Conservation (phyloP, 2,113 vertebrate species). For the Galeopterus variegatus region DNA sequence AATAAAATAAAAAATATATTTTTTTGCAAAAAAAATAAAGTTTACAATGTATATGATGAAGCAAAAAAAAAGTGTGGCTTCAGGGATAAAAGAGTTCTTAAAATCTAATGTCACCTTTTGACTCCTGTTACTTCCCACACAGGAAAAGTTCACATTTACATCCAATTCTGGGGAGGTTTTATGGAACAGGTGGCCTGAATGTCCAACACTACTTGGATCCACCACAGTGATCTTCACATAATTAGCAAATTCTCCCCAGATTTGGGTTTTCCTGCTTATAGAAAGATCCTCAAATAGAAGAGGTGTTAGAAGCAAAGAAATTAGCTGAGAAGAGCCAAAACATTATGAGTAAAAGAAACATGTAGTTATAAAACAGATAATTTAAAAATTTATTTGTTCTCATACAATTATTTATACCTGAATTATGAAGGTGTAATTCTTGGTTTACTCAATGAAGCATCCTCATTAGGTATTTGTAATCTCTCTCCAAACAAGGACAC, state of each 20-base stretch:
- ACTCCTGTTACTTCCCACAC: neutral
- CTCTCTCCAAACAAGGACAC: neutral
- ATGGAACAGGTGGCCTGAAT: neutral
- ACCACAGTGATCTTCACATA: neutral
- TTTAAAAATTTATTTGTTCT: conserved; percentile 7
- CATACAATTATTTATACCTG: neutral
- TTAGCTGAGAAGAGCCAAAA: neutral
- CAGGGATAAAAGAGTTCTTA: neutral
- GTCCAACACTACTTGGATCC: neutral
- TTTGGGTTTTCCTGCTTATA: neutral
- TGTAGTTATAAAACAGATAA: neutral
- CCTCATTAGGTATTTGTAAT: neutral
- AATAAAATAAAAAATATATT: no score
- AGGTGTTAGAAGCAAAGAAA: conserved; percentile 21
- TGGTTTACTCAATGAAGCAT: neutral
- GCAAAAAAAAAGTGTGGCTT: neutral
- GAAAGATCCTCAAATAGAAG: conserved; percentile 7
- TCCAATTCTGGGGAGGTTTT: neutral
- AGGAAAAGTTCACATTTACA: neutral
- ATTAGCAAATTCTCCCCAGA: neutral
- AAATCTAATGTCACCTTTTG: neutral
- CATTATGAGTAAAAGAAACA: conserved; percentile 22
- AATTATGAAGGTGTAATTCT: neutral
- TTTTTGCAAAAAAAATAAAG: neutral
- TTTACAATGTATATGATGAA: neutral